A percentile compares a stretch with the other conserved stretches of the same genome.
These are phyloP conservation scores for Aptenodytes patagonicus DNA, from an alignment of 2,113 vertebrate genomes.

Conservation along the genomic window DNA sequence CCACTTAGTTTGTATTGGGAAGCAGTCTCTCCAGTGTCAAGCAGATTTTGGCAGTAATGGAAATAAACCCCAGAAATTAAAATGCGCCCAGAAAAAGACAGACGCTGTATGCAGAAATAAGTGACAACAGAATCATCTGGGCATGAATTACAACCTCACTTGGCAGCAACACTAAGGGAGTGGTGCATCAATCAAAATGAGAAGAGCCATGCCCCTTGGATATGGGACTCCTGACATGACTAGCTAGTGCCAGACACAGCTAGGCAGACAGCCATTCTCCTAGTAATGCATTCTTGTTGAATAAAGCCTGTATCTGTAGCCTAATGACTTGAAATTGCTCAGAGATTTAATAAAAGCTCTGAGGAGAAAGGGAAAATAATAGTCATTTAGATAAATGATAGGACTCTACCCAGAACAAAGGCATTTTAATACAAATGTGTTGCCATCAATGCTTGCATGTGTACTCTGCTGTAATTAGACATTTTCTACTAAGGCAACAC, in stretches of 20 bases:
- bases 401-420: constrained; percentile 46
- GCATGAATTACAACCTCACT: constrained; percentile 12
- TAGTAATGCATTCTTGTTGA: constrained; percentile 3
- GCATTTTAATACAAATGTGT: constrained; percentile 60
- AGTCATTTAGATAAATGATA: constrained; percentile 68
- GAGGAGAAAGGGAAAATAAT: constrained; percentile 58
- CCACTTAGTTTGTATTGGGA: neutral
- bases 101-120: neutral
- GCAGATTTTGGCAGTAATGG: neutral
- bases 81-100: constrained; percentile 10
- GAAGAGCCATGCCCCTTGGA: neutral
- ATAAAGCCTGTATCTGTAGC: constrained; percentile 22
- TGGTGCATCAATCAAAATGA: neutral
- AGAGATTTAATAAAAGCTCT: constrained; percentile 60
- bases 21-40: neutral
- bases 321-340: constrained; percentile 61
- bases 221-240: constrained; percentile 12
- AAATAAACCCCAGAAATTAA: constrained; percentile 11
- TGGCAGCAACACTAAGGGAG: neutral
- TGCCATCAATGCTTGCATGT: constrained; percentile 25
- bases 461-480: constrained; percentile 57
- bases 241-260: constrained; percentile 17
- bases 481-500: constrained; percentile 48
- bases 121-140: neutral
- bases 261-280: constrained; percentile 29